Base-by-base conservation (phyloP, 2,797 vertebrate genomes). In the Halcyon chelicuti region DNA sequence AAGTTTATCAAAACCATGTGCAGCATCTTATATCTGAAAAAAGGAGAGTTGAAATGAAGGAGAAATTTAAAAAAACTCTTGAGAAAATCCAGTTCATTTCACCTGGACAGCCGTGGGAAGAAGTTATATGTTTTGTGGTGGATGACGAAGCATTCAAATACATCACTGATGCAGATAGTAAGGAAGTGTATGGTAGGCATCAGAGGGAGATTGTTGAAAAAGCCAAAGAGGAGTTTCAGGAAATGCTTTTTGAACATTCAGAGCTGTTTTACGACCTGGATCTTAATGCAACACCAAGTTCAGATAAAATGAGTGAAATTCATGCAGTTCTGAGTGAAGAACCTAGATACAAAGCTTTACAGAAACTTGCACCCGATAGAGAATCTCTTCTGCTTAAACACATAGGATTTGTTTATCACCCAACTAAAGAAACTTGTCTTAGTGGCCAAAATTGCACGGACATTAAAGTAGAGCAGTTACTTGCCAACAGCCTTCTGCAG, bases 161-260 rank as follows among this genome's bases (percentile, higher is more conserved):
- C 92, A 99, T 99, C 96, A 99, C 98, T 49, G 99, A 99, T 97
- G 97, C 98, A 86, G 99, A 99, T 95, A 99, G 99, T 93, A 98
- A 99, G 96, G 99, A 99, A 96, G 99, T 99, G 73, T 99, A 99
- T 96, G 98, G 98, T 96, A 98, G 98, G 91, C 99, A 99, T 98
- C 99, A 99, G 98, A 98, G 99, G 97, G 99, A 99, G 98, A 99
- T 99, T 97, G 99, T 99, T 97, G 99, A 99, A 98, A 99, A 99
- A 98, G 99, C 99, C 98, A 99, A 99, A 98, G 99, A 99, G 97
- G 99, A 99, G 98, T 99, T 99, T 98, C 99, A 99, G 98, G 99
- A 99, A 99, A 99, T 99, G 99, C 99, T 99, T 97, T 99, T 99
- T 97, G 99, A 99, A 97, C 99, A 99, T 55, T 99, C 99, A 15